Conservation (phyloP, 2,113 vertebrate genomes). For the Grantiella picta region DNA sequence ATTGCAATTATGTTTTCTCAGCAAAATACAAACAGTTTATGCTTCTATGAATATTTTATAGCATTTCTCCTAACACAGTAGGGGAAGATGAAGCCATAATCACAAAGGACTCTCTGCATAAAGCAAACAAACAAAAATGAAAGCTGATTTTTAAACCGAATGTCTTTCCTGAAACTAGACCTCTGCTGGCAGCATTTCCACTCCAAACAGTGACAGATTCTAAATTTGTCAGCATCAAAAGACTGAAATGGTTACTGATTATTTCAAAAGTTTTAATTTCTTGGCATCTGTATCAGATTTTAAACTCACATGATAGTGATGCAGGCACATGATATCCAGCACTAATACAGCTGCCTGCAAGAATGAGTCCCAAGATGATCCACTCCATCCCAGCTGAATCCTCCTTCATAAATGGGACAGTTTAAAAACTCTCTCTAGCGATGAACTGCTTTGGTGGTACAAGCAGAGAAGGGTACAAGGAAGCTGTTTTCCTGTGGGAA, state of each 20-base stretch:
- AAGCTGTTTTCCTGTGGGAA: not conserved
- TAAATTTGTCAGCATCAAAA: not conserved
- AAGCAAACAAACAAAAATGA: not conserved
- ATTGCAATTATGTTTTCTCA: not conserved
- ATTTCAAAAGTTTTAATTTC: not conserved
- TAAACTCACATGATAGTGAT: not conserved
- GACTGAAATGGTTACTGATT: not conserved
- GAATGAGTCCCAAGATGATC: not conserved
- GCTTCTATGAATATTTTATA: not conserved
- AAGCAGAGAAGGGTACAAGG: not conserved
- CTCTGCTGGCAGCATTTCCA: not conserved
- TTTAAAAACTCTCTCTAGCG: not conserved
- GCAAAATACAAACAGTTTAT: not conserved
- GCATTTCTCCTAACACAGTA: not conserved
- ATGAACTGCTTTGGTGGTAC: not conserved
- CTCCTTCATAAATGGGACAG: not conserved
- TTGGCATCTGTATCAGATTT: not conserved
- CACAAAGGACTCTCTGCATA: not conserved
- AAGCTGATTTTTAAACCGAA: not conserved
- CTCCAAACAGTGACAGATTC: not conserved
- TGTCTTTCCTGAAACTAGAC: not conserved
- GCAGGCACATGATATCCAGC: not conserved
- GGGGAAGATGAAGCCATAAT: not conserved
- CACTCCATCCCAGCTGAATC: not conserved
- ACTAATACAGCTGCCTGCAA: not conserved